Evolutionary conservation across 2,113 vertebrate genomes (phyloP).

Genomic region (Nycticorax nycticorax): DNA sequence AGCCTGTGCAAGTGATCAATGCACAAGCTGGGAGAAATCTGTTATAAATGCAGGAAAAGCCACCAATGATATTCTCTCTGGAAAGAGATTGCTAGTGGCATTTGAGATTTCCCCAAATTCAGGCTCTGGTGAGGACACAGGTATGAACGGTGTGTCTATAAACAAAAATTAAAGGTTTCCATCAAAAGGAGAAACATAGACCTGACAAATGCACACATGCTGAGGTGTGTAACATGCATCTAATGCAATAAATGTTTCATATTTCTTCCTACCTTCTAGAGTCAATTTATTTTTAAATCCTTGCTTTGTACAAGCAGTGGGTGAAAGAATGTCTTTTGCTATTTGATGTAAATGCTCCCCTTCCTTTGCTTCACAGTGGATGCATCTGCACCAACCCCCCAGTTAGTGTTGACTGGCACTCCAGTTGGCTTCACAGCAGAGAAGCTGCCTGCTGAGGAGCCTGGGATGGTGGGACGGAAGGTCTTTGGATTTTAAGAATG

Average conservation of each 20-base stretch:
- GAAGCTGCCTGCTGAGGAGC: not conserved
- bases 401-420: not conserved
- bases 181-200: not conserved
- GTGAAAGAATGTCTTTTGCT: not conserved
- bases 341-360: not conserved
- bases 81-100: not conserved
- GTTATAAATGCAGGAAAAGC: not conserved
- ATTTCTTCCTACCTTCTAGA: not conserved
- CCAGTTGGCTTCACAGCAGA: not conserved
- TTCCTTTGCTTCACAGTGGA: not conserved
- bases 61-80: not conserved
- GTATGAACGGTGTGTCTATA: not conserved
- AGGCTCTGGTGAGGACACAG: not conserved
- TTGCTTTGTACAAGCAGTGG: not conserved
- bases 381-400: not conserved
- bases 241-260: not conserved
- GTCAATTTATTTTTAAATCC: not conserved
- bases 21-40: not conserved
- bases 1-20: not conserved
- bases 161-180: not conserved
- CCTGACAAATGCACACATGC: accelerated
- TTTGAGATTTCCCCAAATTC: not conserved
- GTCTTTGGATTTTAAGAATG: not conserved
- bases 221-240: accelerated
- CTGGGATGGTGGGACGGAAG: too few species aligned